Conservation (phyloP, 2,888 invertebrate species). For the Phania funesta region DNA sequence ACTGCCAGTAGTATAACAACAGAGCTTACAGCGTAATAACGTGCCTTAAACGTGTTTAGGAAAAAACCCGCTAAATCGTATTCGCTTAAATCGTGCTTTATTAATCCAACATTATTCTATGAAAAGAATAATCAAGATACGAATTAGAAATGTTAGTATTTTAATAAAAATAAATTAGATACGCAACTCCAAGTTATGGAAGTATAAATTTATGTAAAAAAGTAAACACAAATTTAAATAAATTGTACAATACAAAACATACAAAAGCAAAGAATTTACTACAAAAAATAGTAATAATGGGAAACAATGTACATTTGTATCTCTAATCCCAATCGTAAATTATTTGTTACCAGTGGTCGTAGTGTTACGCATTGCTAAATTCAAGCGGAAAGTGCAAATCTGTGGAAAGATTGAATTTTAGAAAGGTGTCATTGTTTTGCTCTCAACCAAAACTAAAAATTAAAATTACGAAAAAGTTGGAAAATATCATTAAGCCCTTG, state of each 20-base stretch:
- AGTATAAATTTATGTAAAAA: no score
- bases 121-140: neutral
- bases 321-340: slow-evolving; percentile 2
- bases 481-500: no score
- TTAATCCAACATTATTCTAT: neutral
- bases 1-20: slow-evolving; percentile 37
- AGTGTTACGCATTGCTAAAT: slow-evolving; percentile 46
- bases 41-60: slow-evolving; percentile 63
- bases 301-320: neutral
- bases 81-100: neutral
- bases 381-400: neutral
- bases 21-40: slow-evolving; percentile 50
- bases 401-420: neutral
- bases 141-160: neutral
- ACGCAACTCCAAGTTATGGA: no score
- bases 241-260: neutral
- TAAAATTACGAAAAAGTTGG: no score
- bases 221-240: no score
- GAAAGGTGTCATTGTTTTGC: slow-evolving; percentile 39
- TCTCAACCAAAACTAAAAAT: slow-evolving; percentile 4
- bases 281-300: no score
- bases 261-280: neutral
- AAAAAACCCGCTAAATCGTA: slow-evolving; percentile 6
- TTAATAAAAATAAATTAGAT: neutral
- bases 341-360: slow-evolving; percentile 5